Base-by-base conservation (phyloP, 2,888 invertebrate genomes). In the Aromia moschata region DNA sequence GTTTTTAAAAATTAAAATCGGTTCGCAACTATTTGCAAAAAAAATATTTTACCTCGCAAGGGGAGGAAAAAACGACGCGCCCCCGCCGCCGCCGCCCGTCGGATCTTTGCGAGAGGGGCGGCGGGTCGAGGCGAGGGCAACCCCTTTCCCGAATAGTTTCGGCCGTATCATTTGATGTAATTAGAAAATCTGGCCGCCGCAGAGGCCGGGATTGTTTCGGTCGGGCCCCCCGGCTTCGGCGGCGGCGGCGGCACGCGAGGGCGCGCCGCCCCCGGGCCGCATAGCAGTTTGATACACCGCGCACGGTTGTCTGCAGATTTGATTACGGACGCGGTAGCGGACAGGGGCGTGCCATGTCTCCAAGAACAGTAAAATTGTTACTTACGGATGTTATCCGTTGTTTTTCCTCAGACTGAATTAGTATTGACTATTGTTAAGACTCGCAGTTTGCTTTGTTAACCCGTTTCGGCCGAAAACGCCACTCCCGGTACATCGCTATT, bases 131-230 rank as follows among this genome's bases (percentile, higher is more conserved):
- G 25, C 37, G 18, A 20, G 5, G n/a, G 17, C 14, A 25, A 10
- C 40, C 40, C 61, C 62, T 61, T 59, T 62, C 47, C 60, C 38
- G 54, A 66, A 69, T 70, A 69, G 70, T 70, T 70, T 65, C 61
- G 66, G 63, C 58, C 61, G 67, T 70, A 70, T 70, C 68, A 69
- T 69, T 68, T 67, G 70, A 67, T 68, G 70, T 70, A 70, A 70
- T 70, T 70, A 70, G 69, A 70, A 70, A 70, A 70, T 70, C 70
- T 67, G 67, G 70, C 69, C 62, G 60, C 69, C 68, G 62, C 69
- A 65, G 62, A 53, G 60, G 53, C 62, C 56, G n/a, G 64, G 68
- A 65, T 68, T 68, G 70, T 68, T 70, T 60, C 47, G 52, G 56
- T 52, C 20, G 52, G 47, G 51, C 59, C 57, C 55, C 9, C 9